Evolutionary conservation across 2,113 vertebrate species (phyloP), one percentile per base, ranked within the genome.

Genomic region (Dolichotis patagonum): DNA sequence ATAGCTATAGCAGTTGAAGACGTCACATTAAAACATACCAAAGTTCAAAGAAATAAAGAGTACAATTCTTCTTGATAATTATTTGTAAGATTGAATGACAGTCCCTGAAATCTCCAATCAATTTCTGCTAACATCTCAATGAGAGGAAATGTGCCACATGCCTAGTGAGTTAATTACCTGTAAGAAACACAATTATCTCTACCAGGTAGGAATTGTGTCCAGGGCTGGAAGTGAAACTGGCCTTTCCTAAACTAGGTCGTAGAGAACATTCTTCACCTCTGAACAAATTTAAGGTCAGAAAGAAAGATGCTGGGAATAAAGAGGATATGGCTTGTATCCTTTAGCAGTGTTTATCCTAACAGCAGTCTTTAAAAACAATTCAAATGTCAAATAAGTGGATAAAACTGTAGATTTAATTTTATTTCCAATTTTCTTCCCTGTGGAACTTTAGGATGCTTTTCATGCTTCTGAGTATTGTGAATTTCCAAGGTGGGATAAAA

Each of bases 11-110:
- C 10, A 84, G 13, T 58, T 58, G 73, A 94, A 86, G 52, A 20
- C 3, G 46, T 32, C 6, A 26, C 19, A 80, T 80, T 22, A 26
- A 65, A 54, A 63, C 19, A 41, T 58, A 46, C 65, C 0, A 46
- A 22, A 67, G 35, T 28, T 8, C 7, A 46, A 10, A 30, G 19
- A 43, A 85, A 94, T 84, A 93, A 30, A 90, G 56, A 71, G 43
- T 78, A 7, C 19, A 87, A 5, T 67, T 65, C 28, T 58, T 81
- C 56, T 58, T 62, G 81, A 14, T 67, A 85, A 84, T 94, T 92
- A 73, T 88, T 85, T 95, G 9, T 85, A 75, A 96, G 41, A 88
- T 26, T 62, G 10, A 85, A 88, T 52, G 84, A 88, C 49, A 52
- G 16, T 75, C 85, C n/a, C 12, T 10, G 73, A 24, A 91, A 82